A percentile compares a stretch with the other conserved stretches of the same genome.
Evolutionary conservation across 1,140 invertebrate genomes (phyloP).

Genomic region (Scaptomyza hsui): DNA sequence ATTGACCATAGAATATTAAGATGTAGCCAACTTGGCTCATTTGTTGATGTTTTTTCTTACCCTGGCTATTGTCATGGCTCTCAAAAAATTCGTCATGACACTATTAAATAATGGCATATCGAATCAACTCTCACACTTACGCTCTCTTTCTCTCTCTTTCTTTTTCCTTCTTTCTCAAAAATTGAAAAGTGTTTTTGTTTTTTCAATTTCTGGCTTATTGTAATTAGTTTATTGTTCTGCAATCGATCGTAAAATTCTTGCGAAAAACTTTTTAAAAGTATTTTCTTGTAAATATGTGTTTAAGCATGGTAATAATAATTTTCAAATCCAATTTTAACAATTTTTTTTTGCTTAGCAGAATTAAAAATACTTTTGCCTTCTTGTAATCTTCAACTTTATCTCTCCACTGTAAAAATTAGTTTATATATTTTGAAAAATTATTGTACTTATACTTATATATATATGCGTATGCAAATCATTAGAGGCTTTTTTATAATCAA

Average conservation of each 20-base stretch:
- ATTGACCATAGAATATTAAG: slow-evolving; percentile 21
- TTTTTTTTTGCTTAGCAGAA: too few relatives aligned
- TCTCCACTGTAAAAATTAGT: background rate
- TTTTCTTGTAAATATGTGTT: too few relatives aligned
- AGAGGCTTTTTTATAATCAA: slow-evolving; percentile 6
- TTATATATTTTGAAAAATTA: background rate
- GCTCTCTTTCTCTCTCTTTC: background rate
- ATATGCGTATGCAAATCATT: background rate
- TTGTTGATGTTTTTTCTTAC: slow-evolving; percentile 12
- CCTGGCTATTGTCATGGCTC: slow-evolving; percentile 20
- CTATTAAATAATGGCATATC: slow-evolving; percentile 45
- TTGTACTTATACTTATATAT: background rate
- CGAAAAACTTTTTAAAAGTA: too few relatives aligned
- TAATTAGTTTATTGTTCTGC: background rate
- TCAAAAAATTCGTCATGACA: slow-evolving; percentile 38
- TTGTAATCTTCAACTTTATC: too few relatives aligned
- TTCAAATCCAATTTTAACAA: too few relatives aligned
- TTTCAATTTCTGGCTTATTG: background rate
- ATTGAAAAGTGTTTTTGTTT: background rate
- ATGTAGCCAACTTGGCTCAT: slow-evolving; percentile 9
- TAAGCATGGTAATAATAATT: too few relatives aligned
- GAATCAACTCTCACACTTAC: background rate
- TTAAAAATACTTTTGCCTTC: too few relatives aligned
- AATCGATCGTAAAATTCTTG: background rate
- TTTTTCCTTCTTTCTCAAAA: background rate